Conservation (phyloP, 2,113 vertebrate genomes). For the Caranx ignobilis region DNA sequence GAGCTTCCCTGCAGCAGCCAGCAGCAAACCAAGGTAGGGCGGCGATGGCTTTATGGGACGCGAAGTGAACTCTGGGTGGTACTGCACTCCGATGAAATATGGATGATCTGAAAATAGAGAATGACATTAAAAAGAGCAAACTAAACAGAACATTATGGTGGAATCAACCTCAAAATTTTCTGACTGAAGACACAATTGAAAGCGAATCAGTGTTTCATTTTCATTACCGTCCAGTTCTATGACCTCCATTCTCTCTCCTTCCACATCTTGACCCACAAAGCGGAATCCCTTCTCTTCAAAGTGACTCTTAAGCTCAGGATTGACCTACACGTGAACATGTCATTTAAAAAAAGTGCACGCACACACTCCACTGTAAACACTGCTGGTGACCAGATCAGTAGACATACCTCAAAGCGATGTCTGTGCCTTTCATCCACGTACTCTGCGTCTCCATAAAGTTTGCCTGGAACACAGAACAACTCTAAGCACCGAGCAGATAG, state of each 20-base stretch:
- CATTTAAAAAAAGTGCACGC: not conserved
- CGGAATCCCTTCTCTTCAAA: slow-evolving; percentile 92
- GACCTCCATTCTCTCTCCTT: slow-evolving; percentile 96
- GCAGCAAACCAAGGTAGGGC: slow-evolving; percentile 92
- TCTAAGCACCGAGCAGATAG: not conserved
- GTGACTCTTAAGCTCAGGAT: slow-evolving; percentile 91
- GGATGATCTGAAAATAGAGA: slow-evolving; percentile 87
- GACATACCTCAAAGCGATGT: slow-evolving; percentile 94
- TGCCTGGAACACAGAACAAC: slow-evolving; percentile 81
- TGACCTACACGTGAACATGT: slow-evolving; percentile 85
- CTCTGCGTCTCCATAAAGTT: slow-evolving; percentile 91
- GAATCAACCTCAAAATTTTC: not conserved
- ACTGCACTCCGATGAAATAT: slow-evolving; percentile 96
- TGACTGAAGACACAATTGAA: not conserved
- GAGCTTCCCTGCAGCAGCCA: slow-evolving; percentile 92
- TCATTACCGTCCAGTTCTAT: slow-evolving; percentile 92
- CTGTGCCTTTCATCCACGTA: slow-evolving; percentile 95
- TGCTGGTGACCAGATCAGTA: not conserved
- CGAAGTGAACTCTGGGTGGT: slow-evolving; percentile 96
- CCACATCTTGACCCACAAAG: slow-evolving; percentile 95
- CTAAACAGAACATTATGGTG: not conserved
- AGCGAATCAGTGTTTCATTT: too few relatives aligned
- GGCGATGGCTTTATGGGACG: slow-evolving; percentile 97
- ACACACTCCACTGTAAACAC: too few relatives aligned
- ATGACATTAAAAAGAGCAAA: not conserved